phyloP scores from a whole-genome alignment of 2,888 invertebrate genomes.

The Sarcophaga rosellei region DNA sequence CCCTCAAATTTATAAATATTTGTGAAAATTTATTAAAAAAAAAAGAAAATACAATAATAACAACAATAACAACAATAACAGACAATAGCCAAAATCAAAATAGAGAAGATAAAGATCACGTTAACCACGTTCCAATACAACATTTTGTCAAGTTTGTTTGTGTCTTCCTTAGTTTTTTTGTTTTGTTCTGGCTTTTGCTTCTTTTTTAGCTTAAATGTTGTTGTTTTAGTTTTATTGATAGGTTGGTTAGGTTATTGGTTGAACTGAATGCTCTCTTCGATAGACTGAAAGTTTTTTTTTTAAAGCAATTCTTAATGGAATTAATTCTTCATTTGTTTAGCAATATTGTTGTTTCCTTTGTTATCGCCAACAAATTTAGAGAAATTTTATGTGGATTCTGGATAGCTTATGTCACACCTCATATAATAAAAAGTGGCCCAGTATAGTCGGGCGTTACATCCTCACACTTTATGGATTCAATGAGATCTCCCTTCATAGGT shows the following conservation, averaged over 20 bases:
- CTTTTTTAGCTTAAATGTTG: slow-evolving; percentile 14
- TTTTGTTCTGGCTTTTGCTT: background rate
- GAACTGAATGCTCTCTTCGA: background rate
- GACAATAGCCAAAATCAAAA: slow-evolving; percentile 57
- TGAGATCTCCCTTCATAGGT: too few relatives aligned
- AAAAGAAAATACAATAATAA: background rate
- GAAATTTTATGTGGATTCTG: too few relatives aligned
- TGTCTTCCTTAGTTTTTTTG: background rate
- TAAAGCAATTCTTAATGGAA: too few relatives aligned
- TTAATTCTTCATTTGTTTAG: too few relatives aligned
- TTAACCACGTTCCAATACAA: slow-evolving; percentile 79
- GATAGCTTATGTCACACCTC: too few relatives aligned
- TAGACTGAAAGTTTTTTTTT: slow-evolving; percentile 3
- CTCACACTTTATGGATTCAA: too few relatives aligned
- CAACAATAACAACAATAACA: background rate
- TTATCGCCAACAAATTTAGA: too few relatives aligned
- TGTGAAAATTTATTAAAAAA: slow-evolving; percentile 30
- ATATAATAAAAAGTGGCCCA: too few relatives aligned
- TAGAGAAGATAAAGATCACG: slow-evolving; percentile 75
- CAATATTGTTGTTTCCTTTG: too few relatives aligned
- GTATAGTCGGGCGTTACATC: too few relatives aligned
- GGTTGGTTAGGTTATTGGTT: slow-evolving; percentile 14
- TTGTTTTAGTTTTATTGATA: slow-evolving; percentile 13
- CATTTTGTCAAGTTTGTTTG: slow-evolving; percentile 78
- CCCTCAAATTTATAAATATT: slow-evolving; percentile 31